Conservation (phyloP, 2,888 invertebrate genomes). For the Yponomeuta malinellus region DNA sequence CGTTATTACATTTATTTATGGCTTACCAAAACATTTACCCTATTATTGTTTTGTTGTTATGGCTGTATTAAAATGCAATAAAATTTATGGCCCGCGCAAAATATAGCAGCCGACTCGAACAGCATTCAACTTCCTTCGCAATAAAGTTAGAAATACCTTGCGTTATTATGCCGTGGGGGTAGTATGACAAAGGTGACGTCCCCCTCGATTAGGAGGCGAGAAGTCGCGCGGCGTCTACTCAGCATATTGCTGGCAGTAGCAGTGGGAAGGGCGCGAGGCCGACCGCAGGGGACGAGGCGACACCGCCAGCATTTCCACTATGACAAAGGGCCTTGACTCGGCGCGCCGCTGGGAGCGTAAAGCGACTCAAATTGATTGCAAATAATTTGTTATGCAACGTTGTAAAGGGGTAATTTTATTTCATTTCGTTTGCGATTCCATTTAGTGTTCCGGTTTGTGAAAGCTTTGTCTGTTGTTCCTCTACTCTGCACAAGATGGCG, state of each 20-base stretch:
- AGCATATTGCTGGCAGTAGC: conserved; percentile 55
- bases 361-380: conserved; percentile 59
- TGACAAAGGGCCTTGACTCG: conserved; percentile 47
- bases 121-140: conserved; percentile 16
- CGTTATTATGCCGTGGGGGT: conserved; percentile 34
- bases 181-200: conserved; percentile 65
- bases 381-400: conserved; percentile 12
- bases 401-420: conserved; percentile 12
- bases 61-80: conserved; percentile 73
- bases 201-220: conserved; percentile 63
- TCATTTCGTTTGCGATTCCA: background rate
- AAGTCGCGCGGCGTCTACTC: conserved; percentile 62
- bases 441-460: background rate
- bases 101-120: conserved; percentile 24
- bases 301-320: background rate
- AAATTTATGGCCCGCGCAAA: conserved; percentile 70
- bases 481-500: conserved; percentile 39
- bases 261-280: conserved; percentile 20
- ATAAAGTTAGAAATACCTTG: conserved; percentile 27
- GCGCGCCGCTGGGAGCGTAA: conserved; percentile 41
- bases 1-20: conserved; percentile 66
- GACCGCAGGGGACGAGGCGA: conserved; percentile 34
- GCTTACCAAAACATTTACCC: conserved; percentile 75
- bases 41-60: conserved; percentile 72
- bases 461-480: conserved; percentile 16